Conservation (phyloP, 2,888 invertebrate species). For the Pomacea canaliculata region DNA sequence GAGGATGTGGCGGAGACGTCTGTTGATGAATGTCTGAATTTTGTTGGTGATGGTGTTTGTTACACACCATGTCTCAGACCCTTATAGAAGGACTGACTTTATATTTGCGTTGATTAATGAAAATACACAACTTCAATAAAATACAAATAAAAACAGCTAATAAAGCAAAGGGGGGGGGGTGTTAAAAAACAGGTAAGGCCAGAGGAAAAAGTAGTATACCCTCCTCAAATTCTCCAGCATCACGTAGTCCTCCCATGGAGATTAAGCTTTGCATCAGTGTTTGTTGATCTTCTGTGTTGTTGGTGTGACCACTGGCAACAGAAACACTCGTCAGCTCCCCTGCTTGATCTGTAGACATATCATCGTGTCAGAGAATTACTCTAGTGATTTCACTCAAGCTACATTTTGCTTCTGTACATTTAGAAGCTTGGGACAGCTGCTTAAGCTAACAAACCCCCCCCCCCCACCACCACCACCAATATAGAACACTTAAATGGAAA, state of each 20-base stretch:
- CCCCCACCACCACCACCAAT: too few relatives aligned
- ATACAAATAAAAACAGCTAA: background rate
- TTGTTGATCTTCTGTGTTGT: conserved; percentile 49
- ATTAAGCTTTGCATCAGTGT: conserved; percentile 56
- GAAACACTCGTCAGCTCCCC: conserved; percentile 57
- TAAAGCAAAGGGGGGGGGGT: background rate
- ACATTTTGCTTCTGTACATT: too few relatives aligned
- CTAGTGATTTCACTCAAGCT: too few relatives aligned
- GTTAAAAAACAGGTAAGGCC: background rate
- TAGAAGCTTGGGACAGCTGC: too few relatives aligned
- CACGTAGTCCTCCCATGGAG: conserved; percentile 52
- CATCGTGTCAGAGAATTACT: background rate
- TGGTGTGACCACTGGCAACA: conserved; percentile 52
- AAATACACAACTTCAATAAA: background rate
- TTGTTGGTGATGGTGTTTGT: too few relatives aligned
- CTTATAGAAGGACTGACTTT: too few relatives aligned
- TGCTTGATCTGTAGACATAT: conserved; percentile 39
- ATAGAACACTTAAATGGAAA: too few relatives aligned
- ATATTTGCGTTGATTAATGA: too few relatives aligned
- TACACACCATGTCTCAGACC: too few relatives aligned
- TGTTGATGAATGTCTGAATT: too few relatives aligned
- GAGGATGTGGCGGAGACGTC: too few relatives aligned
- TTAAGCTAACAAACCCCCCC: too few relatives aligned
- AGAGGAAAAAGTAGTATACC: conserved; percentile 16
- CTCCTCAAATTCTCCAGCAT: conserved; percentile 42